Conservation (phyloP, 2,888 invertebrate genomes). For the Melanargia galathea region DNA sequence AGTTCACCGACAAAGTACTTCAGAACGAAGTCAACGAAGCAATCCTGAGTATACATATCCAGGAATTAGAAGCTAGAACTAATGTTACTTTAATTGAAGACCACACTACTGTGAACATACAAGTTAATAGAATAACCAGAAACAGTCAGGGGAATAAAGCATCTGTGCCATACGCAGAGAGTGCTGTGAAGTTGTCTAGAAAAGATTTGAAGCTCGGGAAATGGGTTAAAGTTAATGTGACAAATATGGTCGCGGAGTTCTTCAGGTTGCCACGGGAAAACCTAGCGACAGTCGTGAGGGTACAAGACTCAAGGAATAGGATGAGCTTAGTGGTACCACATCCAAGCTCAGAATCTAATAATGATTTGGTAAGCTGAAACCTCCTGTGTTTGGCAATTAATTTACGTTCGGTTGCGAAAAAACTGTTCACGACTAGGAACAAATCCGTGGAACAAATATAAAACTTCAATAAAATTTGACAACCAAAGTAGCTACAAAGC, state of each 20-base stretch:
- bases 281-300: constrained; percentile 89
- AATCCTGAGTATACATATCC: constrained; percentile 86
- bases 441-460: too few species aligned
- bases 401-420: too few species aligned
- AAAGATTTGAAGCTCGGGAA: constrained; percentile 80
- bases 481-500: too few species aligned
- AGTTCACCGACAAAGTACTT: constrained; percentile 86
- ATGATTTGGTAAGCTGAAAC: constrained; percentile 66
- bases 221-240: constrained; percentile 89
- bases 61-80: constrained; percentile 67
- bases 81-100: constrained; percentile 66
- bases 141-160: constrained; percentile 70
- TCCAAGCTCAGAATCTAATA: constrained; percentile 81
- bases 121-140: constrained; percentile 70
- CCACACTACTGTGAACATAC: constrained; percentile 63
- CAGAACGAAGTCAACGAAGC: constrained; percentile 87
- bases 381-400: background rate
- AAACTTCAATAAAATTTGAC: too few species aligned
- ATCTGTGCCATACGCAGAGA: constrained; percentile 66
- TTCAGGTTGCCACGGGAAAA: constrained; percentile 88
- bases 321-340: constrained; percentile 87
- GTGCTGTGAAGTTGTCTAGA: constrained; percentile 74
- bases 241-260: constrained; percentile 89
- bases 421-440: too few species aligned
- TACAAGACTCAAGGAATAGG: constrained; percentile 82